Percentiles rank a stretch among this genome's conserved stretches.
Evolutionary conservation across 2,797 vertebrate species (phyloP).

Genomic region (Vultur gryphus): DNA sequence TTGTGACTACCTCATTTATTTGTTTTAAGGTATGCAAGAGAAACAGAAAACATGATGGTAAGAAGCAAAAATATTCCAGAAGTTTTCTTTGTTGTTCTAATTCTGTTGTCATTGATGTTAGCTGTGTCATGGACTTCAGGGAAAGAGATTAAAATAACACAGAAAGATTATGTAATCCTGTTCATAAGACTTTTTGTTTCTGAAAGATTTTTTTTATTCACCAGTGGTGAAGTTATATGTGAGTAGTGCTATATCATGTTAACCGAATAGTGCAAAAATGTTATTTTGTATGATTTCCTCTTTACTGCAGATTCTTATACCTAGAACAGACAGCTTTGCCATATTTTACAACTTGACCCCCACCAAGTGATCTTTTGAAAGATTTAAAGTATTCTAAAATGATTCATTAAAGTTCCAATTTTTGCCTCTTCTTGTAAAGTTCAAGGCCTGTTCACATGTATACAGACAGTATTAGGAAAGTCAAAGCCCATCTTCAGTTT

Average conservation of each 20-base stretch:
- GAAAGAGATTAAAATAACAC: not conserved
- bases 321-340: not conserved
- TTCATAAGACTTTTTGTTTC: not conserved
- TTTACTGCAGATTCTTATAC: not conserved
- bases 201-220: not conserved
- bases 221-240: not conserved
- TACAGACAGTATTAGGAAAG: not conserved
- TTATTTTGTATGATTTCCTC: not conserved
- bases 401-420: not conserved
- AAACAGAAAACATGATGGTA: not conserved
- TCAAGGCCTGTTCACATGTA: not conserved
- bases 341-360: not conserved
- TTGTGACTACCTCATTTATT: not conserved
- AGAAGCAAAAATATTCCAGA: not conserved
- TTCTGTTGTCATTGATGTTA: not conserved
- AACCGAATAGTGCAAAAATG: not conserved
- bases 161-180: not conserved
- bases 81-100: not conserved
- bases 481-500: not conserved
- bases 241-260: not conserved
- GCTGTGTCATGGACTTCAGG: not conserved
- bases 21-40: not conserved
- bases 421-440: not conserved
- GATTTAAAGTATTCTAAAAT: not conserved
- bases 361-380: not conserved